Conservation (phyloP, 1,140 invertebrate species). For the Drosophila mayri region DNA sequence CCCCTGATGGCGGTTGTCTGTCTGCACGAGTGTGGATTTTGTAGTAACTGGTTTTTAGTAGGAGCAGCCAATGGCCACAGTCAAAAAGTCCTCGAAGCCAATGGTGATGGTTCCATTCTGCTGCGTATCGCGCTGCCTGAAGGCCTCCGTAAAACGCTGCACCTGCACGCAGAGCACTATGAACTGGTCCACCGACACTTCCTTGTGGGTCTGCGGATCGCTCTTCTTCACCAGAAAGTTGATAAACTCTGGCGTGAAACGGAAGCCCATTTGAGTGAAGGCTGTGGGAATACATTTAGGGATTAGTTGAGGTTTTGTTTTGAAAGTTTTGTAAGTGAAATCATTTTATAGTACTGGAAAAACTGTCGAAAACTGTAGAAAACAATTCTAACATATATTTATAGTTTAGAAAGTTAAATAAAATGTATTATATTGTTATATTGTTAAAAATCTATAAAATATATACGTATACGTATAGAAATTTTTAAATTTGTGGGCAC, state of each 20-base stretch:
- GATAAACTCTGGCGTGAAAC: conserved; percentile 92
- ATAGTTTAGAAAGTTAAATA: background rate
- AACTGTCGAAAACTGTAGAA: background rate
- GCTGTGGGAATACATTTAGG: conserved; percentile 86
- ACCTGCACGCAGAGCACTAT: conserved; percentile 95
- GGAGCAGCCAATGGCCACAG: conserved; percentile 90
- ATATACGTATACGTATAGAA: background rate
- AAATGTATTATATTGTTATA: background rate
- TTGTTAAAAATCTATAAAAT: background rate
- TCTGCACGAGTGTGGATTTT: conserved; percentile 8
- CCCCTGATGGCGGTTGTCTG: conserved; percentile 24
- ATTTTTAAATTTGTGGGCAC: background rate
- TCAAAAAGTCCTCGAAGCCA: conserved; percentile 94
- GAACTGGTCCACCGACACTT: conserved; percentile 94
- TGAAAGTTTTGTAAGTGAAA: background rate
- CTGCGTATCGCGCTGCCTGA: conserved; percentile 90
- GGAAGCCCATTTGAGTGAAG: conserved; percentile 95
- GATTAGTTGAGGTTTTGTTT: background rate
- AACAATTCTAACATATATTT: background rate
- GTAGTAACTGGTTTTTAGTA: conserved; percentile 81
- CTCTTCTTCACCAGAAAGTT: conserved; percentile 90
- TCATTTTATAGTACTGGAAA: background rate
- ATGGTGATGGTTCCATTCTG: conserved; percentile 92
- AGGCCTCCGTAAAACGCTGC: conserved; percentile 94
- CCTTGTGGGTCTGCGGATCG: conserved; percentile 87